Conservation (phyloP, 1,140 invertebrate genomes). For the Amyelois transitella region DNA sequence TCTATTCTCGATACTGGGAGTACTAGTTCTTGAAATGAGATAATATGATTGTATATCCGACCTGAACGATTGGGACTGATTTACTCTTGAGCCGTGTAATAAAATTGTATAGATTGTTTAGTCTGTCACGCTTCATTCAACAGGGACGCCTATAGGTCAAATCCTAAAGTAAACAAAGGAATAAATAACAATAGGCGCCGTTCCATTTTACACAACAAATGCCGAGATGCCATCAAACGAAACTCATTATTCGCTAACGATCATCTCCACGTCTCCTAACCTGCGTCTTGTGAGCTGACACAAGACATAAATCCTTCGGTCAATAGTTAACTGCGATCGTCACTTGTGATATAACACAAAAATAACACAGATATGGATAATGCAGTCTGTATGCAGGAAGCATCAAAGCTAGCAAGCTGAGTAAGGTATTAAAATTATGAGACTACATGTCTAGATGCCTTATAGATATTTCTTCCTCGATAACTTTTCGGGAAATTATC, state of each 20-base stretch:
- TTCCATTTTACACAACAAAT: neutral
- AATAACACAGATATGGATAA: neutral
- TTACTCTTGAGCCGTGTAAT: too few relatives aligned
- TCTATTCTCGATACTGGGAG: too few relatives aligned
- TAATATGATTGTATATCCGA: neutral
- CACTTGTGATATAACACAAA: conserved; percentile 54
- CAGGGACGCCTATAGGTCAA: neutral
- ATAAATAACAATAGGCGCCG: neutral
- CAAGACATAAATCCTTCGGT: conserved; percentile 36
- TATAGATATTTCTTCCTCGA: too few relatives aligned
- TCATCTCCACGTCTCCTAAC: conserved; percentile 14
- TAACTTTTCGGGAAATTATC: too few relatives aligned
- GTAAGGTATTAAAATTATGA: too few relatives aligned
- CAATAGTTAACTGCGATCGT: conserved; percentile 28
- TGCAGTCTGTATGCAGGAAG: too few relatives aligned
- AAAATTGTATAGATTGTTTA: too few relatives aligned
- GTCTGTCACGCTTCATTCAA: neutral
- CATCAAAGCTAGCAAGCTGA: too few relatives aligned
- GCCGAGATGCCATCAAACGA: conserved; percentile 2
- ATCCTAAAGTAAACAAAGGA: neutral
- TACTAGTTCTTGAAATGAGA: too few relatives aligned
- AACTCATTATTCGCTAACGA: conserved; percentile 30
- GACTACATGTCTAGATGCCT: too few relatives aligned
- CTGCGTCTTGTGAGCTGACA: conserved; percentile 28
- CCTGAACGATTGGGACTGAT: neutral